These are phyloP conservation scores for Drosophila picticornis DNA, from an alignment of 2,888 invertebrate genomes.

Conservation along the genomic window DNA sequence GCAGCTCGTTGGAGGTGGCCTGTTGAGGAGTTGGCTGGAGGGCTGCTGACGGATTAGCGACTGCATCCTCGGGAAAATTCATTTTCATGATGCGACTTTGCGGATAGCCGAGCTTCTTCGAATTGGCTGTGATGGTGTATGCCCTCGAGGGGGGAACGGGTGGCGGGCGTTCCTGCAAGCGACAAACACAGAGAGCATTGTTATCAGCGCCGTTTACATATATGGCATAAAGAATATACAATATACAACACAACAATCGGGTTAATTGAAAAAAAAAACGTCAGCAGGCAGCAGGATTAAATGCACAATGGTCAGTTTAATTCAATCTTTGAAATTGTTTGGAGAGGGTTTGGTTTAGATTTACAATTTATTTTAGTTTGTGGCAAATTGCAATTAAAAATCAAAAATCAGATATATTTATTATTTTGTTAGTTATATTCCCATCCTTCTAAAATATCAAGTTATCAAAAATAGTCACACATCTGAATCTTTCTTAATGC, in stretches of 20 bases:
- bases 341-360: not conserved
- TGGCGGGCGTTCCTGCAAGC: conserved; percentile 92
- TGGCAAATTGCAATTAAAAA: not conserved
- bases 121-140: conserved; percentile 95
- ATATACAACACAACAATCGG: conserved; percentile 1
- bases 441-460: not conserved
- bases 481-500: not conserved
- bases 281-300: not conserved
- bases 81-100: conserved; percentile 96
- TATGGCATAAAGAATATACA: conserved; percentile 6
- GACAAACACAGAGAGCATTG: conserved; percentile 16
- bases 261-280: not conserved
- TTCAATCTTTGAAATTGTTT: not conserved
- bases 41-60: conserved; percentile 73
- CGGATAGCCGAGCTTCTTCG: conserved; percentile 96
- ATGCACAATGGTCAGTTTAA: conserved; percentile 11
- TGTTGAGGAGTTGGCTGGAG: conserved; percentile 9
- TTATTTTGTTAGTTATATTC: not conserved
- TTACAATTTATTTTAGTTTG: no score
- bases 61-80: conserved; percentile 90
- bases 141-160: conserved; percentile 95
- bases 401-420: not conserved
- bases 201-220: conserved; percentile 18
- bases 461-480: no score
- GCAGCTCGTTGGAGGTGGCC: conserved; percentile 38